Base-by-base conservation (phyloP, 2,888 invertebrate genomes). In the Andrena fulva region DNA sequence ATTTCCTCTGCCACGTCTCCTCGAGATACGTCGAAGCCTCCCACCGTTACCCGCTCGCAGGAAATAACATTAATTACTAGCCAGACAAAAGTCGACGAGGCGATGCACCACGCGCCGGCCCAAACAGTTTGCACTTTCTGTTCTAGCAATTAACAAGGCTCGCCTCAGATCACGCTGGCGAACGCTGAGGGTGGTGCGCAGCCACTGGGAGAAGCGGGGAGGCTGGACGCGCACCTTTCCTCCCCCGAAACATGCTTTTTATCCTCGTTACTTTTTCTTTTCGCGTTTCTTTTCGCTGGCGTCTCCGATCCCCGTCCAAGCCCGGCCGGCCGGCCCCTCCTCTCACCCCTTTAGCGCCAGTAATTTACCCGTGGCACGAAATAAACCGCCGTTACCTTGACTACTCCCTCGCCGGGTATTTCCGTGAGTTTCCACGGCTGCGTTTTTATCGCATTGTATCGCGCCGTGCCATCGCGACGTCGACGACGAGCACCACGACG, bases 321-420 rank as follows among this genome's bases (percentile, higher is more conserved):
- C 27, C 35, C 33, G 62, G 1, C 52, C 10, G 4, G 5, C 27
- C 31, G 10, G 2, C 2, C 7, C 2, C 56, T n/a, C 52, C 27
- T 20, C 33, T 29, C 60, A 67, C 35, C 75, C 75, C 71, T 74
- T 82, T 78, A 48, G 64, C 70, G 80, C 27, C 77, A 83, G 89
- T 89, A 89, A 89, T 89, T 89, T 89, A 86, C 76, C 83, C 82
- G 87, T 81, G 59, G 89, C 89, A 89, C 85, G 89, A 84, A 89
- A 89, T 89, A 89, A 89, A 89, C 87, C 84, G 78, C 74, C 86
- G 89, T 89, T 89, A 85, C 87, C 89, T 89, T 89, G 89, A 86
- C 89, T 89, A 89, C 87, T 86, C 89, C 88, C 88, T 80, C 73
- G 84, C 75, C 83, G 74, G 76, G 81, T 83, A 79, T 87, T 87